phyloP scores from a whole-genome alignment of 2,888 invertebrate genomes.

The Epinotia ramella region DNA sequence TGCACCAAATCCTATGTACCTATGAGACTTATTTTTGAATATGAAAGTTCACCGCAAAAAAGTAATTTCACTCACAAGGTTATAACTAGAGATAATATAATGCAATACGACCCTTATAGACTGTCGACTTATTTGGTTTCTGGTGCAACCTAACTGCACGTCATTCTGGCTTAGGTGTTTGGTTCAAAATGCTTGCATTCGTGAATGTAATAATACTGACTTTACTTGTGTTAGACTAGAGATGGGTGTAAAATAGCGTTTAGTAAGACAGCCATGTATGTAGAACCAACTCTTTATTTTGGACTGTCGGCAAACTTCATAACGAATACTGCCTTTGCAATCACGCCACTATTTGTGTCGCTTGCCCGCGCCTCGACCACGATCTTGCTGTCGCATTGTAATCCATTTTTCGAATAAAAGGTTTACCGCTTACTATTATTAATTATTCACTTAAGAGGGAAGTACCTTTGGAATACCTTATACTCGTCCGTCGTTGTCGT shows the following conservation, averaged over 20 bases:
- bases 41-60: background rate
- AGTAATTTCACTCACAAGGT: slow-evolving; percentile 5
- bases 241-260: slow-evolving; percentile 1
- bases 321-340: background rate
- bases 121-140: background rate
- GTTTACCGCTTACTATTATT: too few species aligned
- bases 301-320: background rate
- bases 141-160: slow-evolving; percentile 56
- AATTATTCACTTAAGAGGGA: too few species aligned
- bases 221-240: slow-evolving; percentile 22
- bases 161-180: slow-evolving; percentile 68
- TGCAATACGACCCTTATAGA: background rate
- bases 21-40: background rate
- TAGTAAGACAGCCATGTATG: background rate
- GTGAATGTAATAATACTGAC: slow-evolving; percentile 50
- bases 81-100: background rate
- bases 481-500: too few species aligned
- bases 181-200: slow-evolving; percentile 72
- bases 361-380: too few species aligned
- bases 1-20: background rate
- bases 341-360: too few species aligned
- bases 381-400: too few species aligned
- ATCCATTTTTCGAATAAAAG: too few species aligned
- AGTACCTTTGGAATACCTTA: too few species aligned
- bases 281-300: background rate